These are phyloP conservation scores for Amphilophus citrinellus DNA, from an alignment of 2,113 vertebrate genomes.

Conservation along the genomic window DNA sequence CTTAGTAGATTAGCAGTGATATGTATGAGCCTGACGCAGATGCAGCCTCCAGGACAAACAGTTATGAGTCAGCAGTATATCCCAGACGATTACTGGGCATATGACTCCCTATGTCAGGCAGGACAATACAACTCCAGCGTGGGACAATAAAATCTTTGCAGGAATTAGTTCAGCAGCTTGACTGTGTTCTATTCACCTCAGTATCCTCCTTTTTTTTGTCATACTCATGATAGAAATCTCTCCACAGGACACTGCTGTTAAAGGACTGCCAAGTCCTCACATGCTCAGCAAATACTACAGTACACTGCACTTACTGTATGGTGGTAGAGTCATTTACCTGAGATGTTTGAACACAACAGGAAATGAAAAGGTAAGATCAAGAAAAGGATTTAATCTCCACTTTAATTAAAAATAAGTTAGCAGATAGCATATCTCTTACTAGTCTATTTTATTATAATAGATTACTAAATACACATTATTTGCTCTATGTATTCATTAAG, in stretches of 20 bases:
- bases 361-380: slow-evolving; percentile 19
- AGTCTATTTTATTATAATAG: not conserved
- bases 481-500: not conserved
- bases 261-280: not conserved
- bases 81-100: slow-evolving; percentile 45
- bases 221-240: slow-evolving; percentile 19
- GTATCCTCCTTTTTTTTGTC: not conserved
- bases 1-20: slow-evolving; percentile 15
- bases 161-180: slow-evolving; percentile 27
- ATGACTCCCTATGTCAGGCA: slow-evolving; percentile 26
- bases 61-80: slow-evolving; percentile 65
- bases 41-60: slow-evolving; percentile 28
- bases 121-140: slow-evolving; percentile 29
- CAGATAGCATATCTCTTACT: not conserved
- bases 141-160: slow-evolving; percentile 33
- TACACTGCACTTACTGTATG: not conserved
- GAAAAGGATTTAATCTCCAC: slow-evolving; percentile 9
- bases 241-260: not conserved
- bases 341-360: not conserved
- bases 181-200: not conserved
- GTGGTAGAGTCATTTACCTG: not conserved
- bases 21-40: slow-evolving; percentile 34
- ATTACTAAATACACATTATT: not conserved
- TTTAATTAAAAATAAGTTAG: not conserved
- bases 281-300: slow-evolving; percentile 6